Percentiles rank a stretch among this genome's conserved stretches.
These are phyloP conservation scores for Perizoma flavofasciatum DNA, from an alignment of 2,888 invertebrate genomes.

Conservation along the genomic window DNA sequence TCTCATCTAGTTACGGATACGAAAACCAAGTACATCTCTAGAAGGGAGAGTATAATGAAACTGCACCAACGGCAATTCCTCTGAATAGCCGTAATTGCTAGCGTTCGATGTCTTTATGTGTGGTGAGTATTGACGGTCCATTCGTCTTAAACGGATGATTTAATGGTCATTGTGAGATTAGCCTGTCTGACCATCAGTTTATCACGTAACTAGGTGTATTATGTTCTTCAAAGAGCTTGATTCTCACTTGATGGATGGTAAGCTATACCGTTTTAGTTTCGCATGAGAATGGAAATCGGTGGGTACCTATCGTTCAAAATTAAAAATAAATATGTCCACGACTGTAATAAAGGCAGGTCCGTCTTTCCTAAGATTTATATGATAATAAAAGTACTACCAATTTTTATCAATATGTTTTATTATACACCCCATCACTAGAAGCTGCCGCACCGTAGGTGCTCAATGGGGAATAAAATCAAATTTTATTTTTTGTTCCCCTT, in stretches of 20 bases:
- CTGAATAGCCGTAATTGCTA: constrained; percentile 74
- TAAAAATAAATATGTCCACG: too few species aligned
- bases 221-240: constrained; percentile 11
- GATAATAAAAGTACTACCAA: too few species aligned
- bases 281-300: neutral
- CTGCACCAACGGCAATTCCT: constrained; percentile 72
- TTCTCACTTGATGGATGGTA: constrained; percentile 7
- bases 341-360: too few species aligned
- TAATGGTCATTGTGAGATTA: constrained; percentile 29
- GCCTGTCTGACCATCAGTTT: constrained; percentile 17
- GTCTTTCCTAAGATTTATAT: too few species aligned
- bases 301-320: too few species aligned
- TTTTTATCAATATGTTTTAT: too few species aligned
- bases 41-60: constrained; percentile 76
- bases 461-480: too few species aligned
- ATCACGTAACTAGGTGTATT: constrained; percentile 27
- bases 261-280: neutral
- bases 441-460: too few species aligned
- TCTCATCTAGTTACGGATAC: constrained; percentile 5
- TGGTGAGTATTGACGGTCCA: constrained; percentile 38
- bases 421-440: too few species aligned
- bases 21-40: constrained; percentile 18
- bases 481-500: too few species aligned
- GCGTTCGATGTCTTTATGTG: constrained; percentile 59
- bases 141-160: constrained; percentile 33